phyloP scores from a whole-genome alignment of 2,797 vertebrate genomes.

The Paguma larvata region DNA sequence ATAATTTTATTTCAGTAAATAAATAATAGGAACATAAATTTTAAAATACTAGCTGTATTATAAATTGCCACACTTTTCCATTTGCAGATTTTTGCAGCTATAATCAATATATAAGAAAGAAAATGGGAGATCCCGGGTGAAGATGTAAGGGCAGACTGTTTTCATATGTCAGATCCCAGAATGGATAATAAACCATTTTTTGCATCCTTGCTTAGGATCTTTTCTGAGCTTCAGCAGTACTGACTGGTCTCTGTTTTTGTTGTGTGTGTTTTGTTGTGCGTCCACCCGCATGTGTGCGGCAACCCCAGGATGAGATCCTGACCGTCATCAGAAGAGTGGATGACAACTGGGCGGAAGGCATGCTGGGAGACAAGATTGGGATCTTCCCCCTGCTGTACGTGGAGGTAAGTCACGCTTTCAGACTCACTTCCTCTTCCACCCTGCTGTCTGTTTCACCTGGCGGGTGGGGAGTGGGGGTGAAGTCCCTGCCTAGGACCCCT shows the following conservation, averaged over 20 bases:
- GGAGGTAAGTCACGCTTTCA: slow-evolving; percentile 91
- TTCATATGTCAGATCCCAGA: background rate
- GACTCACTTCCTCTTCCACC: rapidly evolving
- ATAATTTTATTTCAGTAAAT: slow-evolving; percentile 44
- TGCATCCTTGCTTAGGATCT: background rate
- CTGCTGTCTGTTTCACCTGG: background rate
- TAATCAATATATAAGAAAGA: background rate
- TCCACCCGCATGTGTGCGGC: slow-evolving; percentile 24
- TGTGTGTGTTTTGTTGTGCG: slow-evolving; percentile 41
- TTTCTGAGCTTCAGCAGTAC: background rate
- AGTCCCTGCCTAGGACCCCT: background rate
- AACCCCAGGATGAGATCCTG: slow-evolving; percentile 96
- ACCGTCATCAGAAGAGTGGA: slow-evolving; percentile 99
- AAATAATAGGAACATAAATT: slow-evolving; percentile 16
- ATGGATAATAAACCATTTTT: background rate
- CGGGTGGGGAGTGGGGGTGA: background rate
- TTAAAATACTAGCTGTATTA: slow-evolving; percentile 10
- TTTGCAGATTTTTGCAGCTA: background rate
- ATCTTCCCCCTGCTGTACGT: slow-evolving; percentile 99
- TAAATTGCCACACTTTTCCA: background rate
- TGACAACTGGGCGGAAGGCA: slow-evolving; percentile 99
- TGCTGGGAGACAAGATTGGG: slow-evolving; percentile 99
- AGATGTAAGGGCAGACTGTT: background rate
- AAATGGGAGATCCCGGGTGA: background rate
- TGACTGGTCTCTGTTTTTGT: slow-evolving; percentile 60